Conservation (phyloP, 2,888 invertebrate genomes). For the Stenodema calcarata region DNA sequence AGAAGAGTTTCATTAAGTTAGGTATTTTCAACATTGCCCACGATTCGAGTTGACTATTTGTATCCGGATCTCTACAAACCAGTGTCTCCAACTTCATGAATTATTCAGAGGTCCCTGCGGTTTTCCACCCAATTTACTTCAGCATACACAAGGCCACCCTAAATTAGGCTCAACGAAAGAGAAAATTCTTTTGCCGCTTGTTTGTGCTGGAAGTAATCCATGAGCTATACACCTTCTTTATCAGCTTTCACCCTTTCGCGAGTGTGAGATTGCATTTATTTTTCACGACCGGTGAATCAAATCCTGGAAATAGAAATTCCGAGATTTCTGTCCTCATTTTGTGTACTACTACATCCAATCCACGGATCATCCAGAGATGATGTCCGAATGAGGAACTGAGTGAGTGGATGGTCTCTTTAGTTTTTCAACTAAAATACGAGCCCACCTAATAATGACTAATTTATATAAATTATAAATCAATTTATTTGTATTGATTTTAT, state of each 20-base stretch:
- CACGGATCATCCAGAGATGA: too few relatives aligned
- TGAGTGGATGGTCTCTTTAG: too few relatives aligned
- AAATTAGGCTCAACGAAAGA: not conserved
- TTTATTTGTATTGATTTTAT: too few relatives aligned
- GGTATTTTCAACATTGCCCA: conserved; percentile 19
- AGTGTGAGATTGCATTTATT: not conserved
- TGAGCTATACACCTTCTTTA: conserved; percentile 9
- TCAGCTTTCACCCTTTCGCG: not conserved
- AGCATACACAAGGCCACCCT: conserved; percentile 8
- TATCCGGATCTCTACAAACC: not conserved
- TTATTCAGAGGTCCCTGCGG: not conserved
- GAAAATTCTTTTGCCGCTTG: conserved; percentile 16
- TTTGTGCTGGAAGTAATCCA: not conserved
- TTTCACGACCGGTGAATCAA: not conserved
- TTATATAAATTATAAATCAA: too few relatives aligned
- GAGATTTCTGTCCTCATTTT: not conserved
- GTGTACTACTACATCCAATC: too few relatives aligned
- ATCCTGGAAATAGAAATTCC: not conserved
- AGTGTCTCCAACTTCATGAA: conserved; percentile 18
- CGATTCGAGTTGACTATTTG: not conserved
- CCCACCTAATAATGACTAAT: too few relatives aligned
- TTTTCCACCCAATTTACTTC: conserved; percentile 12
- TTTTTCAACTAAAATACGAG: too few relatives aligned
- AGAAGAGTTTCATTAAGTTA: conserved; percentile 3
- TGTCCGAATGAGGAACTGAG: too few relatives aligned